Conservation (phyloP, 2,797 vertebrate genomes). For the Xiphophorus birchmanni region DNA sequence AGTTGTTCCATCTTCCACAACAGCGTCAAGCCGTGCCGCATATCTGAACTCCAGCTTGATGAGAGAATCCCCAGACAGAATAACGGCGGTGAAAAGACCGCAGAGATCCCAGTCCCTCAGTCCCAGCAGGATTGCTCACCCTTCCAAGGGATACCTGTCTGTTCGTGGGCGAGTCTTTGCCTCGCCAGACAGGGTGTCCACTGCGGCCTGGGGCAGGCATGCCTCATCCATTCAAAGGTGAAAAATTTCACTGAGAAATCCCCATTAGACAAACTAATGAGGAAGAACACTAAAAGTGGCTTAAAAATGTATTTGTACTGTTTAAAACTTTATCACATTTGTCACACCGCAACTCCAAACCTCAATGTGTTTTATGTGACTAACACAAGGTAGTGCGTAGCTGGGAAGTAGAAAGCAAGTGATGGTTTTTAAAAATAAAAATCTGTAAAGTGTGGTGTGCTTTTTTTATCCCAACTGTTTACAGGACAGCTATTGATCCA, state of each 20-base stretch:
- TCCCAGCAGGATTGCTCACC: slow-evolving; percentile 65
- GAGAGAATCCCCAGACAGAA: slow-evolving; percentile 25
- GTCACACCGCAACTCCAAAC: not conserved
- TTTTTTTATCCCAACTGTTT: not conserved
- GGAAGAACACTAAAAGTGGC: not conserved
- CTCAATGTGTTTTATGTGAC: not conserved
- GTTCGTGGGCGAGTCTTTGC: slow-evolving; percentile 53
- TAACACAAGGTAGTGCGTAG: not conserved
- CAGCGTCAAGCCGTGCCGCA: slow-evolving; percentile 7
- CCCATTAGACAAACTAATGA: not conserved
- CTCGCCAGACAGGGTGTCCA: slow-evolving; percentile 52
- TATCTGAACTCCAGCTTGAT: slow-evolving; percentile 9
- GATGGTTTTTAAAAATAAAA: not conserved
- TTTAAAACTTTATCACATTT: not conserved
- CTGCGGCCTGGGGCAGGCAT: slow-evolving; percentile 50
- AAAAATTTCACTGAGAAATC: slow-evolving; percentile 15
- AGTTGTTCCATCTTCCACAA: slow-evolving; percentile 40
- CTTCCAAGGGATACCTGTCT: slow-evolving; percentile 47
- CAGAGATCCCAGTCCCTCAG: slow-evolving; percentile 75
- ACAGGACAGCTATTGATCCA: not conserved
- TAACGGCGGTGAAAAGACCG: slow-evolving; percentile 40
- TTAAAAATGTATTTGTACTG: not conserved
- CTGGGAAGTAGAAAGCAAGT: not conserved
- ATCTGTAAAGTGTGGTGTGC: not conserved
- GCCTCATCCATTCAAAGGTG: slow-evolving; percentile 18